Percentiles rank a stretch among this genome's conserved stretches.
phyloP scores from a whole-genome alignment of 2,888 invertebrate genomes.

The Archips crataeganus region DNA sequence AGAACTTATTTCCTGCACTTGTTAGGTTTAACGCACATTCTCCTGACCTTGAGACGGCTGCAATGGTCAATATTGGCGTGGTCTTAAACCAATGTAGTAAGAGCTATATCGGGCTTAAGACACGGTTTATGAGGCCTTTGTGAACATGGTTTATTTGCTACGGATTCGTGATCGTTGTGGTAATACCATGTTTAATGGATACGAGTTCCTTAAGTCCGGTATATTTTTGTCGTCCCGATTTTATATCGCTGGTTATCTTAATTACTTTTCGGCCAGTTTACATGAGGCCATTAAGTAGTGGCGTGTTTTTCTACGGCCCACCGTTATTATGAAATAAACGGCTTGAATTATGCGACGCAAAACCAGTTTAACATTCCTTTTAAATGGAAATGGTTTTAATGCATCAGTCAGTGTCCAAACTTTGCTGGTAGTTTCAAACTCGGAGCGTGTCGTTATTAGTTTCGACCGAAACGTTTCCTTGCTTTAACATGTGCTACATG shows the following conservation, averaged over 20 bases:
- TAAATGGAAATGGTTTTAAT: background rate
- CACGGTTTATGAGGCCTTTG: conserved; percentile 18
- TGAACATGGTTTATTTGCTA: conserved; percentile 18
- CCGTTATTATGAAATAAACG: conserved; percentile 6
- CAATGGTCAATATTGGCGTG: conserved; percentile 31
- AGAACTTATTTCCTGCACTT: conserved; percentile 65
- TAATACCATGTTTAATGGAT: conserved; percentile 7
- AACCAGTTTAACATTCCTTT: background rate
- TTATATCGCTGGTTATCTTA: conserved; percentile 14
- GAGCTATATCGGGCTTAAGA: conserved; percentile 26
- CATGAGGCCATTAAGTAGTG: background rate
- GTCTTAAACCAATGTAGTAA: conserved; percentile 22
- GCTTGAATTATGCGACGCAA: conserved; percentile 1
- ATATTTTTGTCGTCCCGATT: conserved; percentile 13
- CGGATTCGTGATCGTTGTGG: conserved; percentile 15
- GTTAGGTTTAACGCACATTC: conserved; percentile 59
- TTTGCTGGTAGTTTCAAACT: conserved; percentile 21
- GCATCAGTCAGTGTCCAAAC: background rate
- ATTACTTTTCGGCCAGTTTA: conserved; percentile 15
- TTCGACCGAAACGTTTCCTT: conserved; percentile 16
- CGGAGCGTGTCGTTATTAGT: conserved; percentile 19
- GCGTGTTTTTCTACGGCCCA: conserved; percentile 3
- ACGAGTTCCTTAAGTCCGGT: background rate
- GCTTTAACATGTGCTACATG: conserved; percentile 11
- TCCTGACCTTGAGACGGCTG: conserved; percentile 51